Base-by-base conservation (phyloP, 1,140 invertebrate species). In the Galleria mellonella region DNA sequence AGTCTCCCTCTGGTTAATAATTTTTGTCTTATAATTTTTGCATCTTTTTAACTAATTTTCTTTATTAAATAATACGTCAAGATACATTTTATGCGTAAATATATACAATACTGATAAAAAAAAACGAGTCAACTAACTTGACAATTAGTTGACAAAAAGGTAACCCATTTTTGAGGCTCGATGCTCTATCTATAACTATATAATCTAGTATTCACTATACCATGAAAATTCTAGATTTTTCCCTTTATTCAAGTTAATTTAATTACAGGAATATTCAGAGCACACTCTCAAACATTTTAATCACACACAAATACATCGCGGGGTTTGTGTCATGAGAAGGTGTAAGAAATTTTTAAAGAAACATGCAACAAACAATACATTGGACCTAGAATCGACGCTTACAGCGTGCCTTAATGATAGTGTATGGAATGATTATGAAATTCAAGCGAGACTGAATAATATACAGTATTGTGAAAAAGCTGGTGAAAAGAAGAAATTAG, bases 291-390 rank as follows among this genome's bases (percentile, higher is more conserved):
- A 87, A 56, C 76, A 87, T 37, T 89, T 71, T 51, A 82, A 87
- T 8, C 87, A 89, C 56, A 88, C 88, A 62, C 76, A 72, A 49
- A 52, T 89, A 12, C 84, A 88, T 14, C 60, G 86, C 56, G 88
- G 79, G 1, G 62, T 89, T 0, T 89, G 88, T 53, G 51, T 89
- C 4, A 74, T 56, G 9, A 58, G 14, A 23, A 58, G 63, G 1
- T 86, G 77, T 40, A 55, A 45, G 38, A 32, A 49, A 4, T 57
- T 48, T 33, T 6, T 58, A 44, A 43, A 54, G 32, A 50, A 52
- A 8, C 4, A 14, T 13, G 31, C 29, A 41, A 14, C 29, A 31
- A 61, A 65, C 49, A 44, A 32, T 47, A 60, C 51, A 47, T 7
- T 9, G 36, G 57, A 43, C 35, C 39, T 55, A 51, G 37, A 11